Percentiles rank a stretch among this genome's conserved stretches.
These are phyloP conservation scores for Rosalia funebris DNA, from an alignment of 2,888 invertebrate genomes.

Conservation along the genomic window DNA sequence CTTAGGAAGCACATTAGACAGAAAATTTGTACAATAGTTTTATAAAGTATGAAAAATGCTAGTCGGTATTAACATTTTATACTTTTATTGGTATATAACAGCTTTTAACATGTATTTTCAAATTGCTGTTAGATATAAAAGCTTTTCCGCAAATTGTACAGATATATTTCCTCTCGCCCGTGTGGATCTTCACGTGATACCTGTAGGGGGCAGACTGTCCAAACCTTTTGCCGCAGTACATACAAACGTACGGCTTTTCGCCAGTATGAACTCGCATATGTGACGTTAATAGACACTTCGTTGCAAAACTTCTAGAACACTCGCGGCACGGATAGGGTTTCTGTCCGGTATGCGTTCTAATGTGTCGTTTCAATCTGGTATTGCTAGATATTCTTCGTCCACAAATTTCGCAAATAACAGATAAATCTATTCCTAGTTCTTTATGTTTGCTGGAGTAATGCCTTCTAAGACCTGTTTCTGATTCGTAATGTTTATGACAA, in stretches of 20 bases:
- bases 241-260: slow-evolving; percentile 51
- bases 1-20: no score
- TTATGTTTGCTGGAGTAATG: slow-evolving; percentile 58
- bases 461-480: slow-evolving; percentile 55
- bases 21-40: no score
- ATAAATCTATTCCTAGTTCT: slow-evolving; percentile 62
- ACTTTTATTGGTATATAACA: no score
- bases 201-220: slow-evolving; percentile 69
- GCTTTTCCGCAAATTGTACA: slow-evolving; percentile 39
- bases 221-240: slow-evolving; percentile 49
- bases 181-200: slow-evolving; percentile 70
- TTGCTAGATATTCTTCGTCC: slow-evolving; percentile 47
- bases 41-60: no score
- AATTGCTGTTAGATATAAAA: slow-evolving; percentile 40
- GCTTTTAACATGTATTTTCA: slow-evolving; percentile 50
- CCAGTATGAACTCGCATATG: slow-evolving; percentile 53
- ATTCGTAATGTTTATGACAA: slow-evolving; percentile 62
- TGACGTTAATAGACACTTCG: slow-evolving; percentile 67
- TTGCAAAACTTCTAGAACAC: slow-evolving; percentile 67
- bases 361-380: slow-evolving; percentile 59
- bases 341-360: slow-evolving; percentile 66
- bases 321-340: slow-evolving; percentile 60
- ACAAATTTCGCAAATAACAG: slow-evolving; percentile 54
- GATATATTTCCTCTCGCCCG: slow-evolving; percentile 68
- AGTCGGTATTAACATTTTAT: no score